Conservation (phyloP, 2,113 vertebrate genomes). For the Catagonus wagneri region DNA sequence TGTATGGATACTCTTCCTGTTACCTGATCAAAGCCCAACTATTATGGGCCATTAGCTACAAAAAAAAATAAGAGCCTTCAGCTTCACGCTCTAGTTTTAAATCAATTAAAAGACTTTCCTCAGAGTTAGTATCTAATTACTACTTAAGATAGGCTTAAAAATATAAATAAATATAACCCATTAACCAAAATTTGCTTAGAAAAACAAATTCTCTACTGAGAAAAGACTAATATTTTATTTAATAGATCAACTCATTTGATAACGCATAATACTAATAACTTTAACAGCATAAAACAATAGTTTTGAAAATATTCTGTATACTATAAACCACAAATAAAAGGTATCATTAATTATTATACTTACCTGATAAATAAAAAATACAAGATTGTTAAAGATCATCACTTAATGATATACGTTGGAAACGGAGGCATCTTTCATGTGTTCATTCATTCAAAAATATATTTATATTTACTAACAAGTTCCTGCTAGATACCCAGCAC, state of each 20-base stretch:
- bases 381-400: neutral
- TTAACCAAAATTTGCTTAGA: neutral
- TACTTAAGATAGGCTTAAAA: conserved; percentile 37
- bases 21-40: conserved; percentile 1
- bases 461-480: neutral
- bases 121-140: neutral
- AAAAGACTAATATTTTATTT: conserved; percentile 28
- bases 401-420: neutral
- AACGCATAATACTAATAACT: neutral
- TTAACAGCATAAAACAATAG: conserved; percentile 1
- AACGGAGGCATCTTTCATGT: neutral
- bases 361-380: conserved; percentile 46
- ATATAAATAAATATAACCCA: conserved; percentile 45
- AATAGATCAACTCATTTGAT: neutral
- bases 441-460: neutral
- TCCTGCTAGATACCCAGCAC: neutral
- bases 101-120: neutral
- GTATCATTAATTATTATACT: neutral
- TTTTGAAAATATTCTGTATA: conserved; percentile 4
- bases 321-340: conserved; percentile 43
- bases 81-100: conserved; percentile 21
- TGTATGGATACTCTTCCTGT: neutral
- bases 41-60: conserved; percentile 5
- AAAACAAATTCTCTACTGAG: conserved; percentile 40
- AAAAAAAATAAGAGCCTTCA: neutral